phyloP scores from a whole-genome alignment of 2,797 vertebrate species.

The Myotis planiceps region DNA sequence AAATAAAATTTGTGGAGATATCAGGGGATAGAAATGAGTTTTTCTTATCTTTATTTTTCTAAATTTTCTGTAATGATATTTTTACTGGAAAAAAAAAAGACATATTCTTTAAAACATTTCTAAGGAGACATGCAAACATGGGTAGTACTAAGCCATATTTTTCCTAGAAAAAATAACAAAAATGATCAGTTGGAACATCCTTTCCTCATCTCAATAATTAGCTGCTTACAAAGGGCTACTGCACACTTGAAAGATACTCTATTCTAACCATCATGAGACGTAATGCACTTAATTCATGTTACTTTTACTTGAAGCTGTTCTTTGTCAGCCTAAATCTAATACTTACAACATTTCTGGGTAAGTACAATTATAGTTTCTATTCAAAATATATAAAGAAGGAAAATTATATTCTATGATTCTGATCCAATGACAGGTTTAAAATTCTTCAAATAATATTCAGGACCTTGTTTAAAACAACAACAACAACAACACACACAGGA shows the following conservation, averaged over 20 bases:
- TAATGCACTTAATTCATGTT: not conserved
- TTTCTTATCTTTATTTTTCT: not conserved
- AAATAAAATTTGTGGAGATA: not conserved
- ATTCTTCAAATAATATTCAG: not conserved
- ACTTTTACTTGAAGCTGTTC: conserved; percentile 15
- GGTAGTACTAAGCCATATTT: not conserved
- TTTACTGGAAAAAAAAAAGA: not conserved
- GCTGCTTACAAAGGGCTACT: not conserved
- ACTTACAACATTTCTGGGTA: conserved; percentile 25
- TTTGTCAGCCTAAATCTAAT: conserved; percentile 25
- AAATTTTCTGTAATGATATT: conserved; percentile 25
- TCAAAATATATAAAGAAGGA: not conserved
- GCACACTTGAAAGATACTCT: not conserved
- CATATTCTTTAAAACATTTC: conserved; percentile 14
- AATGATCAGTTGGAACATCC: not conserved
- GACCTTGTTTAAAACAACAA: not conserved
- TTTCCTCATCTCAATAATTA: not conserved
- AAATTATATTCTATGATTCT: conserved; percentile 13
- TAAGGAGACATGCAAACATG: not conserved
- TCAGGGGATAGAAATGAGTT: not conserved
- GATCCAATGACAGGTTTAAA: not conserved
- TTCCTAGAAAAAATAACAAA: not conserved
- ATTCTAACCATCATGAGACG: not conserved
- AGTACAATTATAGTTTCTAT: not conserved
- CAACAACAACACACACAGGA: not conserved